Conservation (phyloP, 1,140 invertebrate species). For the Cherax quadricarinatus region DNA sequence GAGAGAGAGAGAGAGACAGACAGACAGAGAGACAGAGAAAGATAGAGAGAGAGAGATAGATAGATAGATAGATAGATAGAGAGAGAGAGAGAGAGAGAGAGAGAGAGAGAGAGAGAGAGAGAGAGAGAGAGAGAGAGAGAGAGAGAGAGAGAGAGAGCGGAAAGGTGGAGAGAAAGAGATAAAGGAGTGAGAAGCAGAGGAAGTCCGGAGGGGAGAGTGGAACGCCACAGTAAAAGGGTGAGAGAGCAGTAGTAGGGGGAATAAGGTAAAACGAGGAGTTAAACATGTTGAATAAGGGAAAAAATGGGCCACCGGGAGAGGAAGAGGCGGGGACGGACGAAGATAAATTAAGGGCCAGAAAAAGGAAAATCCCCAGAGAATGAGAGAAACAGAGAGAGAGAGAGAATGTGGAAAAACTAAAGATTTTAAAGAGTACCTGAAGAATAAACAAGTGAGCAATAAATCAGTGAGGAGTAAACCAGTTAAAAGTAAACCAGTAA, state of each 20-base stretch:
- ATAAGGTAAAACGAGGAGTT: no score
- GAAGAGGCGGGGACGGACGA: neutral
- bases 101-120: neutral
- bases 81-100: constrained; percentile 7
- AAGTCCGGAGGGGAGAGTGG: no score
- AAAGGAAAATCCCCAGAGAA: constrained; percentile 30
- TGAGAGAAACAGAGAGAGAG: constrained; percentile 41
- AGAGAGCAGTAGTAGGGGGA: no score
- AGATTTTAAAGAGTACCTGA: no score
- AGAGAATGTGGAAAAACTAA: constrained; percentile 9
- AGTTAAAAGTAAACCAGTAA: no score
- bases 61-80: neutral
- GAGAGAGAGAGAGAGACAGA: neutral
- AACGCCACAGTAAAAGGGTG: no score
- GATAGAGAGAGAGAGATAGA: neutral
- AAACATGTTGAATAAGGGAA: no score
- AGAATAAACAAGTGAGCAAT: no score
- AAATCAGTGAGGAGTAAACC: no score
- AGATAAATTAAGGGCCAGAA: constrained; percentile 32
- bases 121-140: constrained; percentile 4
- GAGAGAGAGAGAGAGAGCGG: constrained; percentile 28
- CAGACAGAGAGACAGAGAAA: neutral
- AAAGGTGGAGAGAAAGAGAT: neutral
- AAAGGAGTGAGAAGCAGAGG: no score
- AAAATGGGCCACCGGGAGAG: no score